phyloP scores from a whole-genome alignment of 2,797 vertebrate genomes.

The Mycteria americana region DNA sequence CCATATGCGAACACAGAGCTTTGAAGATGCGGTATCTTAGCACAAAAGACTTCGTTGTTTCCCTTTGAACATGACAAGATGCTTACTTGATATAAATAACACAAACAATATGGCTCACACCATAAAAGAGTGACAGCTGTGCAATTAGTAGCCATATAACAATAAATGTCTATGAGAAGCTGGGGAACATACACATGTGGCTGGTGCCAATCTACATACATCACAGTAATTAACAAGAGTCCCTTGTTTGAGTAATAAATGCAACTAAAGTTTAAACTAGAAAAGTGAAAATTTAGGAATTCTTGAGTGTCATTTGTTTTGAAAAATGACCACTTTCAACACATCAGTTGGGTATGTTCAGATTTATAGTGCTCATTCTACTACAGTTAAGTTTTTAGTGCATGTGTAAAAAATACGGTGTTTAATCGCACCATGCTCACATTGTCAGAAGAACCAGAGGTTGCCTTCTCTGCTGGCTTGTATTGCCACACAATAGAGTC shows the following conservation, averaged over 20 bases:
- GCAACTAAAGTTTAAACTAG: background rate
- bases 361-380: background rate
- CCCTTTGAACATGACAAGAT: background rate
- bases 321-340: background rate
- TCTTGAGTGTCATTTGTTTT: background rate
- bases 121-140: slow-evolving; percentile 30
- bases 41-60: background rate
- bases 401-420: background rate
- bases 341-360: background rate
- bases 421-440: background rate
- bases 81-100: background rate
- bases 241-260: background rate
- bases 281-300: background rate
- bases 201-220: background rate
- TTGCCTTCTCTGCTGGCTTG: background rate
- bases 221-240: background rate
- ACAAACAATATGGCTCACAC: background rate
- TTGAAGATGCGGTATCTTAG: background rate
- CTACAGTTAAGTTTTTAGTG: background rate
- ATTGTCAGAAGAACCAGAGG: background rate
- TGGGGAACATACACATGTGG: background rate
- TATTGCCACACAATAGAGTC: background rate
- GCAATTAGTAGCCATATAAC: slow-evolving; percentile 4
- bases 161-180: background rate
- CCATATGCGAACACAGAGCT: background rate